These are phyloP conservation scores for Panopea generosa DNA, from an alignment of 2,888 invertebrate species.

Conservation along the genomic window DNA sequence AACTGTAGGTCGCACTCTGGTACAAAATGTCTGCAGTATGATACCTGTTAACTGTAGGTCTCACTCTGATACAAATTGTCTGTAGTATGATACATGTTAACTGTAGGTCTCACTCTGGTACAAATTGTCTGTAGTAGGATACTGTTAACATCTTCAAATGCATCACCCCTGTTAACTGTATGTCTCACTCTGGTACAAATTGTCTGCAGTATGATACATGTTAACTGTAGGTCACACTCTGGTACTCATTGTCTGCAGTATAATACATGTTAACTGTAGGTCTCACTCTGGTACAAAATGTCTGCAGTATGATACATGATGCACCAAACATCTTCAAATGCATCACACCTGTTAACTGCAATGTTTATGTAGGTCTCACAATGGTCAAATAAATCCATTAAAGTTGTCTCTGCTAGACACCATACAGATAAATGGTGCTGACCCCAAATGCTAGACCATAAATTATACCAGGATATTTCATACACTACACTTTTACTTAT, in stretches of 20 bases:
- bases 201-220: too few species aligned
- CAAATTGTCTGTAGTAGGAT: slow-evolving; percentile 51
- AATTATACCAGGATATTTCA: too few species aligned
- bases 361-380: slow-evolving; percentile 17
- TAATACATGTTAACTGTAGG: slow-evolving; percentile 18
- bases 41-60: slow-evolving; percentile 38
- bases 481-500: too few species aligned
- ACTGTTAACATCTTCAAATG: slow-evolving; percentile 39
- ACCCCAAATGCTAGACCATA: too few species aligned
- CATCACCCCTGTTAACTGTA: slow-evolving; percentile 60
- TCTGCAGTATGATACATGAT: slow-evolving; percentile 61
- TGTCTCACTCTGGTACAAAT: slow-evolving; percentile 3
- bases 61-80: too few species aligned
- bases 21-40: slow-evolving; percentile 43
- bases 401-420: too few species aligned
- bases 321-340: slow-evolving; percentile 26
- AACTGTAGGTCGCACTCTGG: too few species aligned
- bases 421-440: too few species aligned
- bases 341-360: slow-evolving; percentile 62
- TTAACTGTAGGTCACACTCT: too few species aligned
- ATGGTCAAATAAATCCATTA: too few species aligned
- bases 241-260: slow-evolving; percentile 40
- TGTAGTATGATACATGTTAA: too few species aligned
- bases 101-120: too few species aligned
- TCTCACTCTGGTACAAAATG: slow-evolving; percentile 5